A percentile compares a stretch with the other conserved stretches of the same genome.
Evolutionary conservation across 2,888 invertebrate genomes (phyloP).

Genomic region (Pterostichus niger): DNA sequence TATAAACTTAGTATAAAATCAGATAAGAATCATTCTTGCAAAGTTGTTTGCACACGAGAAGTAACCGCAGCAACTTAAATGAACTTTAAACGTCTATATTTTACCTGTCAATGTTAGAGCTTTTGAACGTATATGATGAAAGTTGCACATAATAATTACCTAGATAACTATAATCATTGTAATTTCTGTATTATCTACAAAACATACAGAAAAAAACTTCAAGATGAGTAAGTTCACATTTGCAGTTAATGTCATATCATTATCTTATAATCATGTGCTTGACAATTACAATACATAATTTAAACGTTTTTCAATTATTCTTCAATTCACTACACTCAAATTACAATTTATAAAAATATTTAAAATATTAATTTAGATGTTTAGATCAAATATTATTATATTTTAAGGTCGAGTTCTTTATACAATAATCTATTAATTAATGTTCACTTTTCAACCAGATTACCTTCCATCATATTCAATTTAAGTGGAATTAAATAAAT

Average conservation of each 20-base stretch:
- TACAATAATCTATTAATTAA: background rate
- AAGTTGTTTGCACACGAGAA: conserved; percentile 24
- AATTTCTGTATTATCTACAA: too few relatives aligned
- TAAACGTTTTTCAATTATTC: background rate
- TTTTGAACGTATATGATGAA: conserved; percentile 2
- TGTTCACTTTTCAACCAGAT: too few relatives aligned
- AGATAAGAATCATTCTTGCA: conserved; percentile 43
- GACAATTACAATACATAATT: background rate
- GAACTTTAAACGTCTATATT: conserved; percentile 46
- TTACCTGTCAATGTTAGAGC: conserved; percentile 28
- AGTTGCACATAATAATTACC: conserved; percentile 14
- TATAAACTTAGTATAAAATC: conserved; percentile 14
- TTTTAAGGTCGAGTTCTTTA: background rate
- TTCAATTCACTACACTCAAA: conserved; percentile 1
- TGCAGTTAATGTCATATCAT: background rate
- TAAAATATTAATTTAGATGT: background rate
- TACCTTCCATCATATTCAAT: too few relatives aligned
- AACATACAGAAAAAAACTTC: too few relatives aligned
- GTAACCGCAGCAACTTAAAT: conserved; percentile 17
- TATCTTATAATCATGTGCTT: background rate
- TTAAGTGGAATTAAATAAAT: background rate
- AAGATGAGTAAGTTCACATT: background rate
- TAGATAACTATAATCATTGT: background rate
- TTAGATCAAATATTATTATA: background rate
- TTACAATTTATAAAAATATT: background rate